A percentile compares a stretch with the other conserved stretches of the same genome.
phyloP scores from a whole-genome alignment of 2,888 invertebrate species.

The Anthophora plumipes region DNA sequence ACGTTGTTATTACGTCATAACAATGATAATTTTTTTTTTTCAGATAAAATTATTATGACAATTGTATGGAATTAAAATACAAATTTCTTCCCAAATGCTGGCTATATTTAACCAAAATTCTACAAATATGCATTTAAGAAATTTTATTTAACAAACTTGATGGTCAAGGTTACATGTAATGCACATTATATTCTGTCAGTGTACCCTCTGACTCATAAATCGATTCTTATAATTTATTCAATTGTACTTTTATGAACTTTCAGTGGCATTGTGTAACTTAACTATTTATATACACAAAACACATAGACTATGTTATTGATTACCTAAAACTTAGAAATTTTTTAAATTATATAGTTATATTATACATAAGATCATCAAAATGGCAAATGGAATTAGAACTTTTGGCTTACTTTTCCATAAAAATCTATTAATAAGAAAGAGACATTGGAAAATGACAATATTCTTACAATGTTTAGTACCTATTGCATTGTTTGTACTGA shows the following conservation, averaged over 20 bases:
- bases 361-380: constrained; percentile 26
- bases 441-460: constrained; percentile 78
- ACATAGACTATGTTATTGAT: constrained; percentile 7
- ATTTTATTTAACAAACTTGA: background rate
- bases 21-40: background rate
- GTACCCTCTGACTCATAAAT: constrained; percentile 23
- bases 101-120: background rate
- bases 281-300: background rate
- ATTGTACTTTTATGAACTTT: constrained; percentile 48
- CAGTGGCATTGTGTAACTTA: constrained; percentile 44
- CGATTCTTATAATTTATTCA: constrained; percentile 62
- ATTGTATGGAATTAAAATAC: background rate
- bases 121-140: background rate
- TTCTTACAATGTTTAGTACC: constrained; percentile 79
- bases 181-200: background rate
- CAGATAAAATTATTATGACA: background rate
- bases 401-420: constrained; percentile 79
- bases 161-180: constrained; percentile 9
- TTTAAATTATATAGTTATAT: background rate
- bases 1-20: background rate
- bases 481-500: constrained; percentile 74
- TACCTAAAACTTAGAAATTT: background rate
- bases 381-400: constrained; percentile 64
- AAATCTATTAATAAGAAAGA: constrained; percentile 79
- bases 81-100: background rate